phyloP scores from a whole-genome alignment of 2,797 vertebrate species.

The Huso huso region DNA sequence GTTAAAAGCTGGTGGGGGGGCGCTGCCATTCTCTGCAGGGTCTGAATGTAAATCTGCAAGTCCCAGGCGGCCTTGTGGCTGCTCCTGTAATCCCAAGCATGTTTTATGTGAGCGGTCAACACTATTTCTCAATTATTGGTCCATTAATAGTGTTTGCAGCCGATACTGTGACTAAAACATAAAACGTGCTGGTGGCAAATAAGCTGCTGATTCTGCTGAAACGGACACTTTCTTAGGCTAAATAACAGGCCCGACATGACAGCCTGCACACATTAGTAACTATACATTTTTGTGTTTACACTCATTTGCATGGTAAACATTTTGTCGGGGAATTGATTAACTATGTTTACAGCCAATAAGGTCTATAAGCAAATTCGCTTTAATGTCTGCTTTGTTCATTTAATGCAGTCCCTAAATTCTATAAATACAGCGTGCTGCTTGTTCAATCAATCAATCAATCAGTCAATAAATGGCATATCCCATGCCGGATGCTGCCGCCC shows the following conservation, averaged over 20 bases:
- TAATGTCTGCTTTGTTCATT: conserved; percentile 62
- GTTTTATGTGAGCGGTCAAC: conserved; percentile 68
- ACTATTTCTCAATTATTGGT: conserved; percentile 81
- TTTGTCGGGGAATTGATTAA: conserved; percentile 69
- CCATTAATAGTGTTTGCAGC: conserved; percentile 75
- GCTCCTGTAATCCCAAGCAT: conserved; percentile 57
- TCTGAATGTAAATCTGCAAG: conserved; percentile 54
- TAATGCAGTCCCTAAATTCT: conserved; percentile 42
- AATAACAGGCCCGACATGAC: conserved; percentile 38
- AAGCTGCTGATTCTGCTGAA: conserved; percentile 79
- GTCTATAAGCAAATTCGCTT: conserved; percentile 46
- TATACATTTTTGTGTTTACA: conserved; percentile 24
- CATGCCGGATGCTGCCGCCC: too few relatives aligned
- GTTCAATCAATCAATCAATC: too few relatives aligned
- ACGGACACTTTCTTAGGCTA: conserved; percentile 55
- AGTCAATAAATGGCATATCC: too few relatives aligned
- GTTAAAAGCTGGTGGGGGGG: conserved; percentile 29
- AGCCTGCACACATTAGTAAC: conserved; percentile 30
- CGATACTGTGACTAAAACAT: conserved; percentile 61
- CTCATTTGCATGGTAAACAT: conserved; percentile 23
- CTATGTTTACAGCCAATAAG: conserved; percentile 69
- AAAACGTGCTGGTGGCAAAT: conserved; percentile 54
- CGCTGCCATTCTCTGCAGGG: conserved; percentile 17
- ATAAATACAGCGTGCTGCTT: too few relatives aligned
- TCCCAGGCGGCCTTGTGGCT: conserved; percentile 40